Conservation (phyloP, 2,113 vertebrate genomes). For the Pygoscelis adeliae region DNA sequence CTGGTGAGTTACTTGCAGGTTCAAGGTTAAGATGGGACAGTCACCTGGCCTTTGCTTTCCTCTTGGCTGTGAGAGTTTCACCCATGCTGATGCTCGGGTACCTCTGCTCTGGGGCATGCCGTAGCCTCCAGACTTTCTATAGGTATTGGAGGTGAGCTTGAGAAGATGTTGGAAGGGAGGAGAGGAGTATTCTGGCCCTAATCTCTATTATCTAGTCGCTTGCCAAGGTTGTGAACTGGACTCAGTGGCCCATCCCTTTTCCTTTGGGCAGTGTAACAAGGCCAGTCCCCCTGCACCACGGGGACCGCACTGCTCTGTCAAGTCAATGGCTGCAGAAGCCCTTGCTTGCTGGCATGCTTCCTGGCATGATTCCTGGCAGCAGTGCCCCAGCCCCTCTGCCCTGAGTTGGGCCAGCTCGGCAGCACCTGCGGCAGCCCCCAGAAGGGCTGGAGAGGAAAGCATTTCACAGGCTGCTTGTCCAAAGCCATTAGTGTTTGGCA, state of each 20-base stretch:
- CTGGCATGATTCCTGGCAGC: background rate
- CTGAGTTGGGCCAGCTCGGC: background rate
- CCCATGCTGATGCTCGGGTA: background rate
- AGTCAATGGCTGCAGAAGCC: background rate
- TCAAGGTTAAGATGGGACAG: background rate
- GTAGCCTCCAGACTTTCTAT: background rate
- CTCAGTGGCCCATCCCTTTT: background rate
- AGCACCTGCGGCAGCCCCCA: background rate
- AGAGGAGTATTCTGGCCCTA: background rate
- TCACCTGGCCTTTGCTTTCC: background rate
- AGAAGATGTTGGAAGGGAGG: background rate
- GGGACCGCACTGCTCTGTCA: fast-evolving
- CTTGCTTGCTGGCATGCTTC: background rate
- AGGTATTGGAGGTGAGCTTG: fast-evolving
- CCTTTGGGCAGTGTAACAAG: background rate
- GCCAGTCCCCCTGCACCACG: background rate
- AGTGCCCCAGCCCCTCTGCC: background rate
- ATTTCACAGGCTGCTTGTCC: background rate
- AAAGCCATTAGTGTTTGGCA: conserved; percentile 36
- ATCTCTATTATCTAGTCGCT: background rate
- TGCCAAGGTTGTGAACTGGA: background rate
- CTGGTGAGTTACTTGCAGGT: background rate
- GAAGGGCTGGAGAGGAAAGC: background rate
- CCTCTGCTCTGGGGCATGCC: background rate
- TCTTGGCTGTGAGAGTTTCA: background rate